A percentile compares a stretch with the other conserved stretches of the same genome.
Conservation (phyloP, 2,113 vertebrate species). For the Ammodytes marinus region DNA sequence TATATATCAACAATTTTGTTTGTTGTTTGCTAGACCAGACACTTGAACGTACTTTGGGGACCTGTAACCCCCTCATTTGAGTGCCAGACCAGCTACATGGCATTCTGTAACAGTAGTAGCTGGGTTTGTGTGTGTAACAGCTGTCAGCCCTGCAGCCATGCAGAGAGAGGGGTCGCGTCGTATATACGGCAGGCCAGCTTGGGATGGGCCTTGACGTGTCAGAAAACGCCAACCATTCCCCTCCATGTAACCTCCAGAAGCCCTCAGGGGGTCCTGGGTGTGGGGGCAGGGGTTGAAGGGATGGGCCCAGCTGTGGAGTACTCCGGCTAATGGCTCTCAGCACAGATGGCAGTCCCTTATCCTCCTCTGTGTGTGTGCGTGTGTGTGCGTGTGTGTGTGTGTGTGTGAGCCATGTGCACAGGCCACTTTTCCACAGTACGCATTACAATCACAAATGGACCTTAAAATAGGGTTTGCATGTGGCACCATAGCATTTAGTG, state of each 20-base stretch:
- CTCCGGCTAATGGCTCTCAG: conserved; percentile 65
- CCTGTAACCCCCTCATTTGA: conserved; percentile 23
- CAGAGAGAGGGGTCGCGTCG: conserved; percentile 43
- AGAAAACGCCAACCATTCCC: conserved; percentile 47
- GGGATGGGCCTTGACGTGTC: conserved; percentile 54
- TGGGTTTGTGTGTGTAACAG: conserved; percentile 62
- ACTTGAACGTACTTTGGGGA: conserved; percentile 40
- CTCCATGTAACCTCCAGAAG: conserved; percentile 55
- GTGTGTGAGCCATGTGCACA: conserved; percentile 11
- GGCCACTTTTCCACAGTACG: conserved; percentile 52
- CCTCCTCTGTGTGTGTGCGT: conserved; percentile 21
- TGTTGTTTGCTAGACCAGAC: conserved; percentile 16
- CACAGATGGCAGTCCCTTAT: conserved; percentile 69
- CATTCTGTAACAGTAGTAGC: conserved; percentile 64
- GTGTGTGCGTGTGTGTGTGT: conserved; percentile 11
- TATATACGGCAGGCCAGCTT: conserved; percentile 25
- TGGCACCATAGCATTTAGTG: conserved; percentile 31
- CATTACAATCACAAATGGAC: conserved; percentile 69
- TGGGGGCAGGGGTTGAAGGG: conserved; percentile 43
- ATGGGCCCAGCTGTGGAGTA: conserved; percentile 72
- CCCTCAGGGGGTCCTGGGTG: conserved; percentile 13
- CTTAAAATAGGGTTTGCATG: conserved; percentile 59
- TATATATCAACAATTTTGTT: conserved; percentile 20
- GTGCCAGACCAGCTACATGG: conserved; percentile 44
- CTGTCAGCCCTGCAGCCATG: conserved; percentile 64